A percentile compares a stretch with the other conserved stretches of the same genome.
These are phyloP conservation scores for Eurytoma californica DNA, from an alignment of 2,888 invertebrate genomes.

Conservation along the genomic window DNA sequence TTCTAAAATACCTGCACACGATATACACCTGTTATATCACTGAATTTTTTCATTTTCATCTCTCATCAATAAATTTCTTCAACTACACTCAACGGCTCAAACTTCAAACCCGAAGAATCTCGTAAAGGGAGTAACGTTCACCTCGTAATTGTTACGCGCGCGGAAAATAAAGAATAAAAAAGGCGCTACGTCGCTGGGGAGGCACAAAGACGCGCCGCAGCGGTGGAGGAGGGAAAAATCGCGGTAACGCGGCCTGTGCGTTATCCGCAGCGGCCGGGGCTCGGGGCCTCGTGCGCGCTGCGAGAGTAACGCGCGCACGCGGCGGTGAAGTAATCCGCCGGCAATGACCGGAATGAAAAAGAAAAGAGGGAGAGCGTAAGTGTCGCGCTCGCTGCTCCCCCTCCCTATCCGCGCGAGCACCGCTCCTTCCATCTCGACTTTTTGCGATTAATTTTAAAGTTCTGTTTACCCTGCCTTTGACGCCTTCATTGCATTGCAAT, in stretches of 20 bases:
- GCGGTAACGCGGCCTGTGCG: constrained; percentile 14
- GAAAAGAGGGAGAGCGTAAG: constrained; percentile 55
- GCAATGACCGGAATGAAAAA: constrained; percentile 61
- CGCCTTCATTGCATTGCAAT: constrained; percentile 1
- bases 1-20: too few relatives aligned
- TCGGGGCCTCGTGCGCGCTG: constrained; percentile 19
- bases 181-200: neutral
- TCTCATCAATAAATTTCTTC: too few relatives aligned
- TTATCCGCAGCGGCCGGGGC: constrained; percentile 1
- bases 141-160: too few relatives aligned
- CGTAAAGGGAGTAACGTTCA: too few relatives aligned
- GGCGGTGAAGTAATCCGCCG: constrained; percentile 58
- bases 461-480: neutral
- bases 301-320: constrained; percentile 35
- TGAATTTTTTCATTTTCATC: too few relatives aligned
- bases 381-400: constrained; percentile 8
- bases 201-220: neutral
- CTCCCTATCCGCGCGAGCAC: neutral
- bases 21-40: too few relatives aligned
- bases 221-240: constrained; percentile 16
- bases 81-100: too few relatives aligned
- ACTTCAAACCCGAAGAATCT: too few relatives aligned
- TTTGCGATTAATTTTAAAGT: constrained; percentile 19
- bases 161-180: too few relatives aligned
- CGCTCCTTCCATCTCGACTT: neutral